Conservation (phyloP, 2,888 invertebrate species). For the Lomographa bimaculata region DNA sequence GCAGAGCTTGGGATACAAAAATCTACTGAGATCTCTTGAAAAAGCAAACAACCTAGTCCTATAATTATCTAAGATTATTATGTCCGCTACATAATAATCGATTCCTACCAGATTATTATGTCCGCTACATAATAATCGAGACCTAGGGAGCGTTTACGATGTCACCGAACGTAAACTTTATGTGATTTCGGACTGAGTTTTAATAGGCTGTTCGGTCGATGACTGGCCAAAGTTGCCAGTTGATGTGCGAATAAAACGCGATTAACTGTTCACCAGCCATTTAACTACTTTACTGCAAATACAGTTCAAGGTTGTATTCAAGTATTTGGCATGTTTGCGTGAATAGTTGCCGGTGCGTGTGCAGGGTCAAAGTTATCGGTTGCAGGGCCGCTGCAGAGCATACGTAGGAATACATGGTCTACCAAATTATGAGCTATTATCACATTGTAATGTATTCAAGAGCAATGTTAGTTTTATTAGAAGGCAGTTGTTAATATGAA, state of each 20-base stretch:
- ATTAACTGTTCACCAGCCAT: conserved; percentile 31
- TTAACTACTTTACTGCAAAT: conserved; percentile 13
- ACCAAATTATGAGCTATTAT: conserved; percentile 10
- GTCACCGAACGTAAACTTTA: conserved; percentile 72
- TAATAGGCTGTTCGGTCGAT: conserved; percentile 54
- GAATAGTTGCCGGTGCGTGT: conserved; percentile 29
- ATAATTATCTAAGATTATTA: too few species aligned
- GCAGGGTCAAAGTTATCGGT: conserved; percentile 32
- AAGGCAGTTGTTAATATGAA: too few species aligned
- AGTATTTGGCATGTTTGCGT: conserved; percentile 29
- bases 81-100: too few species aligned
- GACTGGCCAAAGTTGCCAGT: conserved; percentile 44
- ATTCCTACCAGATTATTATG: too few species aligned
- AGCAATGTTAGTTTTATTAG: not conserved
- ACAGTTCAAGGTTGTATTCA: conserved; percentile 29
- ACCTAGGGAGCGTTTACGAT: conserved; percentile 67
- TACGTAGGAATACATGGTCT: conserved; percentile 5
- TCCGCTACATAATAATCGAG: too few species aligned
- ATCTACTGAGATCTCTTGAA: too few species aligned
- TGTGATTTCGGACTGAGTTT: conserved; percentile 61
- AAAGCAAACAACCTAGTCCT: too few species aligned
- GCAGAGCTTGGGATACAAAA: too few species aligned
- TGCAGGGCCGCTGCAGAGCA: conserved; percentile 15
- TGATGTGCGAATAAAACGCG: conserved; percentile 52
- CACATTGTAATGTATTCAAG: conserved; percentile 6